These are phyloP conservation scores for Agrenia bidenticulata DNA, from an alignment of 2,888 invertebrate genomes.

Conservation along the genomic window DNA sequence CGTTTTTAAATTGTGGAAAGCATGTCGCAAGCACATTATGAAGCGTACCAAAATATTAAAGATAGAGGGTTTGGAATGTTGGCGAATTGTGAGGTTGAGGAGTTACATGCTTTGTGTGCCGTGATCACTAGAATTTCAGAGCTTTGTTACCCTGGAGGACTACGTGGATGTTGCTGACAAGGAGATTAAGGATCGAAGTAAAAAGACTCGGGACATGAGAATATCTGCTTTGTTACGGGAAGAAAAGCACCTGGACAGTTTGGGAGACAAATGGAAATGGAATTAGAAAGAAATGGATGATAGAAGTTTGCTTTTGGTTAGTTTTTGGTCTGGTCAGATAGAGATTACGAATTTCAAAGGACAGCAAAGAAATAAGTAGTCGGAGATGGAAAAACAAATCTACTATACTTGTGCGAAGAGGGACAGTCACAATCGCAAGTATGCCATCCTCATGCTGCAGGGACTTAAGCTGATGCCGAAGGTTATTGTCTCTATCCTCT, in stretches of 20 bases:
- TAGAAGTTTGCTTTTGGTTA: conserved; percentile 3
- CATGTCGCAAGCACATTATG: too few relatives aligned
- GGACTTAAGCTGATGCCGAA: conserved; percentile 12
- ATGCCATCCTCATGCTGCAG: not conserved
- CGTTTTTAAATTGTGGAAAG: too few relatives aligned
- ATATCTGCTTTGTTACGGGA: too few relatives aligned
- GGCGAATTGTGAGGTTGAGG: too few relatives aligned
- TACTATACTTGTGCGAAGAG: not conserved
- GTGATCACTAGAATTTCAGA: too few relatives aligned
- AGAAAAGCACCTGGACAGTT: conserved; percentile 1
- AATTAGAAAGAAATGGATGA: conserved; percentile 5
- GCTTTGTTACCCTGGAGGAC: too few relatives aligned
- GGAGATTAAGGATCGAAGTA: too few relatives aligned
- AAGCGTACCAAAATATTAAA: too few relatives aligned
- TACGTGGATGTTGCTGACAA: too few relatives aligned
- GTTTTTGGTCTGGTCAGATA: conserved; percentile 6
- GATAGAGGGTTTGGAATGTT: too few relatives aligned
- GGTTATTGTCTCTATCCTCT: conserved; percentile 25
- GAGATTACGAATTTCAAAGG: conserved; percentile 3
- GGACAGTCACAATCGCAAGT: not conserved
- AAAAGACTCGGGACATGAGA: too few relatives aligned
- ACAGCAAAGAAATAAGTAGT: not conserved
- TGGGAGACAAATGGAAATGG: conserved; percentile 1
- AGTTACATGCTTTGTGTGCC: too few relatives aligned
- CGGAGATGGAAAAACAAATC: not conserved